Base-by-base conservation (phyloP, 2,113 vertebrate genomes). In the Zootoca vivipara region DNA sequence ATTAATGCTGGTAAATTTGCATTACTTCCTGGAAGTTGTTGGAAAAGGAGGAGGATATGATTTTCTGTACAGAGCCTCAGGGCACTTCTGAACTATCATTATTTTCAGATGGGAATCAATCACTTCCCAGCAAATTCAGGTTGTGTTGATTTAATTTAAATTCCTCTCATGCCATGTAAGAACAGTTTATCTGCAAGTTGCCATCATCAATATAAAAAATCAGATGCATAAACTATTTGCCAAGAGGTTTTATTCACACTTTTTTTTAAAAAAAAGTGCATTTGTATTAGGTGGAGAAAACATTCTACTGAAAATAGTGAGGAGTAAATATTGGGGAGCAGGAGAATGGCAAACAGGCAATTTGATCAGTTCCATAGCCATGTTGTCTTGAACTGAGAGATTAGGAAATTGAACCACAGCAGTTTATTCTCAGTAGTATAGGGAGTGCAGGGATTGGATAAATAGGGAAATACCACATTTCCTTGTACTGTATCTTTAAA, bases 401-500 rank as follows among this genome's bases (percentile, higher is more conserved):
- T 52, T 3, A 87, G 82, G 85, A 20, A 28, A 78, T 33, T 82
- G 33, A 28, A 26, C 0, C 0, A 46, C 70, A 87, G 40, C 56
- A 81, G 75, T 42, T 75, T 73, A 38, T 85, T 65, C 38, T 10
- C 74, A 5, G 6, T 56, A 35, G n/a, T 38, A 52, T 52, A 28
- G 67, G 28, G 15, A 35, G 7, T 82, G 52, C 64, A 52, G 33
- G 62, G 72, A 20, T 67, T 84, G 80, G 58, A 73, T 74, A 83
- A 82, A 85, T 40, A 88, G 16, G 78, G 56, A 69, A 83, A 6
- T 38, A 65, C 6, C 28, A 1, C 42, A 70, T 85, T 87, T 72
- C 69, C 86, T 26, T 86, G 33, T 78, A 46, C 20, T 86, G 33
- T 78, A 46, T 73, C 1, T 69, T 84, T 85, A 75, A 85, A 78